Evolutionary conservation across 2,797 vertebrate species (phyloP).

Genomic region (Todus mexicanus): DNA sequence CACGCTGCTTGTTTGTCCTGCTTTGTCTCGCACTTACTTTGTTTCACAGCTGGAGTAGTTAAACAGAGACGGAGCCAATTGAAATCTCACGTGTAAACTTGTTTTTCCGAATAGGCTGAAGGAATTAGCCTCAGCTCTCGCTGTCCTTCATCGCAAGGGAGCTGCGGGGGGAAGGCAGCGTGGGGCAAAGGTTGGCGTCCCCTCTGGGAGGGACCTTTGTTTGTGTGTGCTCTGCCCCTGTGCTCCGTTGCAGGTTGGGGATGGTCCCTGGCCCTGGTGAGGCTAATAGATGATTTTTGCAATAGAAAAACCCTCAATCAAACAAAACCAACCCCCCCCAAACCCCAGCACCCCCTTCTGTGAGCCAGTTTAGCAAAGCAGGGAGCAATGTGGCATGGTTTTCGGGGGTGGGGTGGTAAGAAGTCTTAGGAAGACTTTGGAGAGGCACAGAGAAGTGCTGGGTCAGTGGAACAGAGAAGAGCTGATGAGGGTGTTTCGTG

Average conservation of each 20-base stretch:
- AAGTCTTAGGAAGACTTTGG: neutral
- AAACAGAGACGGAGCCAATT: conserved; percentile 3
- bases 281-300: neutral
- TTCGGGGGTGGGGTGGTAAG: neutral
- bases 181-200: neutral
- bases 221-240: neutral
- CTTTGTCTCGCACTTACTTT: conserved; percentile 49
- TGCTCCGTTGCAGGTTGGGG: neutral
- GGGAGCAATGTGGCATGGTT: rapidly evolving
- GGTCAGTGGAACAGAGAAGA: neutral
- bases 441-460: neutral
- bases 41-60: conserved; percentile 53
- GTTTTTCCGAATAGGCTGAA: neutral
- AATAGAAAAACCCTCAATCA: neutral
- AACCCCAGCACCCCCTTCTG: neutral
- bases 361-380: neutral
- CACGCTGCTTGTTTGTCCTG: neutral
- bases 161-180: rapidly evolving
- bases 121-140: neutral
- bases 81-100: conserved; percentile 19
- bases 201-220: neutral
- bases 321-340: neutral
- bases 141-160: neutral
- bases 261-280: rapidly evolving
- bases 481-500: neutral